Evolutionary conservation across 2,113 vertebrate species (phyloP).

Genomic region (Malurus melanocephalus): DNA sequence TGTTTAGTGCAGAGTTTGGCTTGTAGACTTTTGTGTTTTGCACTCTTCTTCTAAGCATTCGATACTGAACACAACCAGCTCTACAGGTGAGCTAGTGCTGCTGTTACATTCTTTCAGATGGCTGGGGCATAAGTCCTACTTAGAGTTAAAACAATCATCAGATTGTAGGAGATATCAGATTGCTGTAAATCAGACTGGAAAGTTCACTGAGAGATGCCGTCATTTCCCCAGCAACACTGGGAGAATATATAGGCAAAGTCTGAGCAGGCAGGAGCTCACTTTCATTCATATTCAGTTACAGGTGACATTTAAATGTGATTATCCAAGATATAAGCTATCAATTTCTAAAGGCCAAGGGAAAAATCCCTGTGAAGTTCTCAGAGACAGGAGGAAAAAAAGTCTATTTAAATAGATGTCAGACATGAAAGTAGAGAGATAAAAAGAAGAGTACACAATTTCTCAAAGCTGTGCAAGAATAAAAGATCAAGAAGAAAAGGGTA

Average conservation of each 20-base stretch:
- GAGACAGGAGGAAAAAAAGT: not conserved
- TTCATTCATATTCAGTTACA: not conserved
- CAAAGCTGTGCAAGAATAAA: not conserved
- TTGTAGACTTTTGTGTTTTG: not conserved
- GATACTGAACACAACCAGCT: not conserved
- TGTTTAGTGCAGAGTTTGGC: not conserved
- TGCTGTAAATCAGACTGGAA: not conserved
- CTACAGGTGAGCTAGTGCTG: not conserved
- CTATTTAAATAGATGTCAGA: not conserved
- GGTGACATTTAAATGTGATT: conserved; percentile 27
- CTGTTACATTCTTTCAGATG: not conserved
- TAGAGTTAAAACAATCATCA: not conserved
- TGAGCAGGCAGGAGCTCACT: not conserved
- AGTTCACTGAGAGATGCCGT: not conserved
- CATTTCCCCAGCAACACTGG: not conserved
- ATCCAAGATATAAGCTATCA: not conserved
- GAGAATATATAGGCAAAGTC: not conserved
- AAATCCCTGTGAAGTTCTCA: conserved; percentile 5
- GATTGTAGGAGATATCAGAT: not conserved
- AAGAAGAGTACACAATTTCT: not conserved
- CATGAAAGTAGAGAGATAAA: not conserved
- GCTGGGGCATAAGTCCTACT: not conserved
- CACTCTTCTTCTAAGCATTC: not conserved
- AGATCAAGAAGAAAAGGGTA: not conserved
- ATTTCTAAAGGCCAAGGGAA: not conserved